These are phyloP conservation scores for Chaetodon auriga DNA, from an alignment of 2,113 vertebrate genomes.

Conservation along the genomic window DNA sequence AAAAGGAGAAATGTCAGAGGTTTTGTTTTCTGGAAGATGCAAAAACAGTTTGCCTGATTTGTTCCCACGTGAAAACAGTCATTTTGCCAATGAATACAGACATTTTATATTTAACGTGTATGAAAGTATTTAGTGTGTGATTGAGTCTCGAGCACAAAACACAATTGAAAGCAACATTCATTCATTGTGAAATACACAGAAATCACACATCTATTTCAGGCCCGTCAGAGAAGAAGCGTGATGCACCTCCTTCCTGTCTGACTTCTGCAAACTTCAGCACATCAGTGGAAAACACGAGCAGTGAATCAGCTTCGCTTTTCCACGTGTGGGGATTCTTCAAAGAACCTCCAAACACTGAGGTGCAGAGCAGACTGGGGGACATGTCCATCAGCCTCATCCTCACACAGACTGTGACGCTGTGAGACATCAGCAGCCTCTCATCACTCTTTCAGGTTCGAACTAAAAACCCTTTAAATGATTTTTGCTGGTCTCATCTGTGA, in stretches of 20 bases:
- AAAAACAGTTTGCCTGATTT: not conserved
- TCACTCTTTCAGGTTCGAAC: not conserved
- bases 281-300: not conserved
- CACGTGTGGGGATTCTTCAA: too few relatives aligned
- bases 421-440: too few relatives aligned
- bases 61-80: not conserved
- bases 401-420: not conserved
- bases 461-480: too few relatives aligned
- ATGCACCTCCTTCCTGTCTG: not conserved
- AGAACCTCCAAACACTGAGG: too few relatives aligned
- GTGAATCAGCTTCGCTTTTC: too few relatives aligned
- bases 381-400: not conserved
- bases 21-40: not conserved
- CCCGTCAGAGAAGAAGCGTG: not conserved
- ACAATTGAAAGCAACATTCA: not conserved
- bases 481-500: too few relatives aligned
- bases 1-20: not conserved
- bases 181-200: not conserved
- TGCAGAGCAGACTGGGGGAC: too few relatives aligned
- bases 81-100: too few relatives aligned
- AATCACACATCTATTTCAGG: not conserved
- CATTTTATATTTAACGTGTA: too few relatives aligned
- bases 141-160: not conserved
- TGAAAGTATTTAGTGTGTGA: not conserved
- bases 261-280: not conserved